Evolutionary conservation across 2,797 vertebrate species (phyloP), one percentile per base, ranked within the genome.

Genomic region (Muscicapa striata): DNA sequence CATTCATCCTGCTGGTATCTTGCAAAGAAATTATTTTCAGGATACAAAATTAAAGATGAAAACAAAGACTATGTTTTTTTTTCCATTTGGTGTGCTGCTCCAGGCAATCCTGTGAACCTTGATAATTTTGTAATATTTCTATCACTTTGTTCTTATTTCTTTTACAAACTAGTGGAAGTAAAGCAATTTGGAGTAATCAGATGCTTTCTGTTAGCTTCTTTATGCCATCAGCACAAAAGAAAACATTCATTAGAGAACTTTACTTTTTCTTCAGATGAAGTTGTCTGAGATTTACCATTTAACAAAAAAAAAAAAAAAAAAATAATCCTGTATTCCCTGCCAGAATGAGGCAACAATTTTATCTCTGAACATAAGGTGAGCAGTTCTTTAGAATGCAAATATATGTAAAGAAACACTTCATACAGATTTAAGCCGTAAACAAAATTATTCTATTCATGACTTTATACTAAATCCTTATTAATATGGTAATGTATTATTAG

Each of bases 381-480:
- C 4, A 40, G 9, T 8, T 32, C 88, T 68, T 76, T 23, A 41
- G 87, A 80, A 86, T 64, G 13, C 20, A 88, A 82, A 86, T 91
- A 58, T 40, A 38, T 66, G n/a, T 78, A 66, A 91, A 92, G n/a
- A 57, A 93, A 72, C 3, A 61, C 4, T 49, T 43, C 20, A 13
- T 40, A 67, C 4, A 67, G 20, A 58, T 61, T 87, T 79, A 84
- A 94, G 23, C 16, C 2, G 4, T 48, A 84, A 93, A 91, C 23
- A 91, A 93, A 93, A 46, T 69, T 78, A 41, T 78, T 91, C 34
- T 69, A 36, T 74, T 64, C 17, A 36, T 74, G 12, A 43, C 40
- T 72, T 89, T 63, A 38, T 83, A 66, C 62, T 78, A 85, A 80
- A 12, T 83, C 76, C 52, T 87, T 40, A 84, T 84, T 87, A 94